These are phyloP conservation scores for Trichonephila clavata DNA, from an alignment of 1,140 invertebrate genomes.

Conservation along the genomic window DNA sequence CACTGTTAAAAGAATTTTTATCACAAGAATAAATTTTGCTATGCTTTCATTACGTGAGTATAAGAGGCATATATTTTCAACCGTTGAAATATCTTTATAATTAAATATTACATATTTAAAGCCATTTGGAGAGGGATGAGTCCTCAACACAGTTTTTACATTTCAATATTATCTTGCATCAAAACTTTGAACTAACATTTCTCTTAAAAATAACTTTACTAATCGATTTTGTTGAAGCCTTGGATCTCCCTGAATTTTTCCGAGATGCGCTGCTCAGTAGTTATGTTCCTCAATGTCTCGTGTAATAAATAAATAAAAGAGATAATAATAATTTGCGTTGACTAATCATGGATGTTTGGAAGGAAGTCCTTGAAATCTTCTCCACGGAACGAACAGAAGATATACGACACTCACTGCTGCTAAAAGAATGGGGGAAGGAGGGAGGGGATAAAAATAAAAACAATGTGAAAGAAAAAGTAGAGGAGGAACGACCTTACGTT, in stretches of 20 bases:
- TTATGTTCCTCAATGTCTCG: neutral
- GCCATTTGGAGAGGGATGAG: too few relatives aligned
- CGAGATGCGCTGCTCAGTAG: neutral
- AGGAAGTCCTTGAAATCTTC: slow-evolving; percentile 54
- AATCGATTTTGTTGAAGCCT: too few relatives aligned
- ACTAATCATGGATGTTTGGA: slow-evolving; percentile 55
- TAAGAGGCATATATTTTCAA: too few relatives aligned
- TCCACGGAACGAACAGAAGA: slow-evolving; percentile 61
- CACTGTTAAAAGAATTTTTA: too few relatives aligned
- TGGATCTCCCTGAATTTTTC: neutral
- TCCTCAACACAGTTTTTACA: too few relatives aligned
- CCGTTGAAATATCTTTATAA: too few relatives aligned
- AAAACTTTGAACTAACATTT: too few relatives aligned
- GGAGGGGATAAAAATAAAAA: slow-evolving; percentile 45
- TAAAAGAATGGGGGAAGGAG: slow-evolving; percentile 60
- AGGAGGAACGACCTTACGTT: slow-evolving; percentile 79
- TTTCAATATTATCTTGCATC: too few relatives aligned
- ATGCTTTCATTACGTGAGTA: too few relatives aligned
- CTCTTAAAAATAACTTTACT: too few relatives aligned
- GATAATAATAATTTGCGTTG: slow-evolving; percentile 44
- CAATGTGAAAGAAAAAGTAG: slow-evolving; percentile 73
- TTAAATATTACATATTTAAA: too few relatives aligned
- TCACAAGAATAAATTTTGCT: too few relatives aligned
- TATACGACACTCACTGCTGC: slow-evolving; percentile 70
- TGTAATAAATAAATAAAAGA: neutral